These are phyloP conservation scores for Oncorhynchus gorbuscha DNA, from an alignment of 2,113 vertebrate species.

Conservation along the genomic window DNA sequence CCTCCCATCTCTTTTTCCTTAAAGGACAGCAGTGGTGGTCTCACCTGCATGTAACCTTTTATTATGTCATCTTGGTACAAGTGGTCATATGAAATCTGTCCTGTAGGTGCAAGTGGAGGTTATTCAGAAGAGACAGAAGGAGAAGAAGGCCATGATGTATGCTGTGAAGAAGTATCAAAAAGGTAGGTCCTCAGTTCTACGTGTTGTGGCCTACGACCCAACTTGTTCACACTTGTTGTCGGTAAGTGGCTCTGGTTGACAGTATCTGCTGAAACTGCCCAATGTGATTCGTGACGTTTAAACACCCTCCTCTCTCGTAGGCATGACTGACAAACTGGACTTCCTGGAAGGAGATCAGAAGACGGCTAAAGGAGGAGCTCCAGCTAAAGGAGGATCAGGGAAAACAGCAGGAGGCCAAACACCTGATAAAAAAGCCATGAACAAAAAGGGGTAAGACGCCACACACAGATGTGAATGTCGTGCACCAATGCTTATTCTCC, in stretches of 20 bases:
- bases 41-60: not conserved
- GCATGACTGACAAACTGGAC: slow-evolving; percentile 95
- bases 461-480: no score
- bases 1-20: no score
- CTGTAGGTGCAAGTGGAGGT: slow-evolving; percentile 91
- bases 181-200: slow-evolving; percentile 70
- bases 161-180: slow-evolving; percentile 97
- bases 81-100: not conserved
- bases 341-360: slow-evolving; percentile 90
- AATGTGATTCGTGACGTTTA: not conserved
- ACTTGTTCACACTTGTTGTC: not conserved
- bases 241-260: not conserved
- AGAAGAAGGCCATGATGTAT: slow-evolving; percentile 91
- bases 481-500: no score
- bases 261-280: no score
- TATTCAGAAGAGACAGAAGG: slow-evolving; percentile 92
- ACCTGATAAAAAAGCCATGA: slow-evolving; percentile 50
- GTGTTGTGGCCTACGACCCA: not conserved
- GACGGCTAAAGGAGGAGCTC: slow-evolving; percentile 60
- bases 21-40: not conserved
- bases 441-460: slow-evolving; percentile 63
- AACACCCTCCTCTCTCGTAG: slow-evolving; percentile 60
- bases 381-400: not conserved
- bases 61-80: no score
- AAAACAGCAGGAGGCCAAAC: slow-evolving; percentile 1